A percentile compares a stretch with the other conserved stretches of the same genome.
phyloP scores from a whole-genome alignment of 1,140 invertebrate genomes.

The Oryctes rhinoceros region DNA sequence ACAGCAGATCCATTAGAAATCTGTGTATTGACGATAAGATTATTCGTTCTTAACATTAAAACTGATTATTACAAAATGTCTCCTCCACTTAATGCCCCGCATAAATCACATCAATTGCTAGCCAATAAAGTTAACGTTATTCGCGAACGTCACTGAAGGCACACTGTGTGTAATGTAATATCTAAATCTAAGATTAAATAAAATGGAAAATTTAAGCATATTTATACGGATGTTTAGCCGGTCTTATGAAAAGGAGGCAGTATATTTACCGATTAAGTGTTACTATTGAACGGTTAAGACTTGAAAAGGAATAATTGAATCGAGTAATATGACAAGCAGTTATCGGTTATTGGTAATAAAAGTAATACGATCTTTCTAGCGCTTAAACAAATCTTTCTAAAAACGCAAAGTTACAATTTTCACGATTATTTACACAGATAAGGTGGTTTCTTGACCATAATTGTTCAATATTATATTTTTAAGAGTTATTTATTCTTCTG shows the following conservation, averaged over 20 bases:
- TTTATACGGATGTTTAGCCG: neutral
- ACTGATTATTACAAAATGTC: constrained; percentile 10
- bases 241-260: neutral
- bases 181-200: constrained; percentile 39
- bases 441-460: neutral
- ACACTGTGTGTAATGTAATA: constrained; percentile 11
- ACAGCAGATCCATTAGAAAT: neutral
- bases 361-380: no score
- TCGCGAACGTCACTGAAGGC: neutral
- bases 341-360: no score
- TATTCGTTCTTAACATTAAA: constrained; percentile 10
- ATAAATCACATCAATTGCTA: constrained; percentile 29
- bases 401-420: no score
- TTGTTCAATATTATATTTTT: neutral
- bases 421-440: no score
- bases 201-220: constrained; percentile 24
- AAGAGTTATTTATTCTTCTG: neutral
- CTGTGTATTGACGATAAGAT: constrained; percentile 1
- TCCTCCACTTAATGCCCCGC: neutral
- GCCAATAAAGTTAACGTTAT: constrained; percentile 20
- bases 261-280: no score
- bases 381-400: no score
- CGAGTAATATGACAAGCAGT: no score
- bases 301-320: no score
- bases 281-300: no score